Evolutionary conservation across 2,797 vertebrate genomes (phyloP).

Genomic region (Brachymystax lenok): DNA sequence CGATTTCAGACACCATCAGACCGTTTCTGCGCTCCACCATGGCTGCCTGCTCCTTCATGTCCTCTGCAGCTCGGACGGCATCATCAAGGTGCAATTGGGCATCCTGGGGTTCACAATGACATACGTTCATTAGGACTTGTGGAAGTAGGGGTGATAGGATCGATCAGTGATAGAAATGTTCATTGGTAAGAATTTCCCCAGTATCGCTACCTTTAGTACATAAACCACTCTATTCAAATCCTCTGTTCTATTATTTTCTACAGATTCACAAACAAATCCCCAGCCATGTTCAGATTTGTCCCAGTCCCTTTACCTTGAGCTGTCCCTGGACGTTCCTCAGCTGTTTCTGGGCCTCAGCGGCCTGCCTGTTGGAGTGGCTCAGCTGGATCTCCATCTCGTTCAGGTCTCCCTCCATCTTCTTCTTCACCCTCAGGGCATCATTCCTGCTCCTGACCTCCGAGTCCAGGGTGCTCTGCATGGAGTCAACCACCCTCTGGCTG

Average conservation of each 20-base stretch:
- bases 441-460: constrained; percentile 77
- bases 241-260: background rate
- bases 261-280: too few relatives aligned
- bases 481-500: constrained; percentile 68
- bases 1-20: constrained; percentile 75
- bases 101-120: constrained; percentile 57
- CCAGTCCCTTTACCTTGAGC: constrained; percentile 69
- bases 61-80: constrained; percentile 67
- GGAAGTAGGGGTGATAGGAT: too few relatives aligned
- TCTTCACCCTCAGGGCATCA: constrained; percentile 77
- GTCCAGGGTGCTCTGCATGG: constrained; percentile 73
- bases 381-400: constrained; percentile 80
- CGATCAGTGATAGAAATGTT: too few relatives aligned
- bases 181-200: too few relatives aligned
- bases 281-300: background rate
- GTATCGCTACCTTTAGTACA: background rate
- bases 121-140: background rate
- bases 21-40: constrained; percentile 73
- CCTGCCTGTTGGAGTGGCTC: constrained; percentile 72
- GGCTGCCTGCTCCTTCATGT: constrained; percentile 79
- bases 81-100: constrained; percentile 75
- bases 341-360: constrained; percentile 76
- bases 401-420: constrained; percentile 79
- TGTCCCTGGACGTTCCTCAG: constrained; percentile 71
- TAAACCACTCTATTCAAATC: background rate